Percentiles rank a stretch among this genome's conserved stretches.
phyloP scores from a whole-genome alignment of 2,113 vertebrate genomes.

The Lampris megalopsis region DNA sequence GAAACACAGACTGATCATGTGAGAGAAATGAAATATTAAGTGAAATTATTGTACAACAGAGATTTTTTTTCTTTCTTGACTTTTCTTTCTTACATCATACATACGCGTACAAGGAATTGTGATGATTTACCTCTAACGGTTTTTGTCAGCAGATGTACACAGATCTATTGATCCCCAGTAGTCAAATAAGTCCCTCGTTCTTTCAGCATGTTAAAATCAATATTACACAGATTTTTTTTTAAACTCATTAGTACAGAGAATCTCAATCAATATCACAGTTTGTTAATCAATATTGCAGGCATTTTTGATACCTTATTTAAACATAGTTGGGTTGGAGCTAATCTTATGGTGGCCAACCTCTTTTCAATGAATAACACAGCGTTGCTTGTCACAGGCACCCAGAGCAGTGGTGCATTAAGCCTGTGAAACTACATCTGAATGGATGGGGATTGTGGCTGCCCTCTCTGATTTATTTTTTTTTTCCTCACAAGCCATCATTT shows the following conservation, averaged over 20 bases:
- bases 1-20: no score
- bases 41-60: no score
- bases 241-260: not conserved
- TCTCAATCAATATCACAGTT: not conserved
- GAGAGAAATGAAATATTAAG: no score
- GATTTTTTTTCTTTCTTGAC: no score
- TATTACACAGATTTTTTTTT: not conserved
- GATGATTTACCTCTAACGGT: not conserved
- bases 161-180: not conserved
- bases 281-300: not conserved
- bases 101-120: not conserved
- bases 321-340: not conserved
- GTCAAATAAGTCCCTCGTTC: not conserved
- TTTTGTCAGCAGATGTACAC: not conserved
- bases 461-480: not conserved
- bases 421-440: no score
- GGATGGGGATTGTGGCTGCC: no score
- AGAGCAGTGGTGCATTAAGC: no score
- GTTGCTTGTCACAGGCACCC: no score
- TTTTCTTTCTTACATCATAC: no score
- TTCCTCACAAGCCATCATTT: not conserved
- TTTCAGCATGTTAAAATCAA: not conserved
- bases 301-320: not conserved
- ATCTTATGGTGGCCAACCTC: no score
- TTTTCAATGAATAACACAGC: not conserved